Base-by-base conservation (phyloP, 2,888 invertebrate species). In the Orgyia antiqua region DNA sequence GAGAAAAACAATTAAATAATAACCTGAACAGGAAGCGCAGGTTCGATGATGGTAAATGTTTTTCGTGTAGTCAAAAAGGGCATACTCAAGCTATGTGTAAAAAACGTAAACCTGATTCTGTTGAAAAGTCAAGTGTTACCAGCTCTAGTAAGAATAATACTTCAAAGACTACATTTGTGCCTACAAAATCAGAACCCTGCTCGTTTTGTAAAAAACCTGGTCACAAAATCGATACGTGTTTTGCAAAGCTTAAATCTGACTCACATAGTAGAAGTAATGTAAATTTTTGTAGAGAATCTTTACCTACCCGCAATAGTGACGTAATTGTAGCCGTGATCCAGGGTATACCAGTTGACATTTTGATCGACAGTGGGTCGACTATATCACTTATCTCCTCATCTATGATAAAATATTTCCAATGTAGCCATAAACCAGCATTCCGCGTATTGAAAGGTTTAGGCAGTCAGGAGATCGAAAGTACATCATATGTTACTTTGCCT, bases 311-410 rank as follows among this genome's bases (percentile, higher is more conserved):
- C n/a, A n/a, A 5, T 12, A 29, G 25, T 13, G 31, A 17, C 8
- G 18, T 39, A 0, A 12, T 10, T n/a, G 23, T 23, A 3, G 32
- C 27, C 6, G 31, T 36, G 1, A 21, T 36, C 3, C 24, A 36
- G 7, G 35, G 31, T 1, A 21, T 36, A 7, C 28, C 35, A 3
- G 12, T 31, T 2, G 35, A 36, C 18, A 11, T 31, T 15, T 13
- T 36, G 8, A 36, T 36, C 6, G 28, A 36, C 15, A 36, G 31
- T 10, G 35, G 35, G 8, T 27, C 31, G n/a, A n/a, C n/a, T n/a
- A 1, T 8, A 28, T 32, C 27, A 2, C 12, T 32, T 2, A 24
- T 35, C 6, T 31, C 35, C 1, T 24, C 27, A 6, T n/a, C n/a
- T 1, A 20, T 31, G 1, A 11, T 31, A 6, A 36, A 36, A 6